These are phyloP conservation scores for Oceanites oceanicus DNA, from an alignment of 2,113 vertebrate genomes.

Conservation along the genomic window DNA sequence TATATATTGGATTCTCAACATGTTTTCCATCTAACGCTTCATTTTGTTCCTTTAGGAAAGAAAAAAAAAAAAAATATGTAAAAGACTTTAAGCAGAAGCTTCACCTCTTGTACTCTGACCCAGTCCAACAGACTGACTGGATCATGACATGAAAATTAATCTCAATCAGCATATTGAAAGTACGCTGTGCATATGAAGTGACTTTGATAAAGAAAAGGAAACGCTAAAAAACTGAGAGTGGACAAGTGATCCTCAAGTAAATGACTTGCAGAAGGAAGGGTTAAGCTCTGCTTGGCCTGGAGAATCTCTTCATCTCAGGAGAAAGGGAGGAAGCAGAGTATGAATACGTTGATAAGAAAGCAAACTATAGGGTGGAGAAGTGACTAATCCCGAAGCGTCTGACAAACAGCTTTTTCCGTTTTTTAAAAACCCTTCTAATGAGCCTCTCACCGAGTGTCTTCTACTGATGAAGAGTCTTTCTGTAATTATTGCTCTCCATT, in stretches of 20 bases:
- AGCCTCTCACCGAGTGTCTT: background rate
- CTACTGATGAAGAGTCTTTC: conserved; percentile 27
- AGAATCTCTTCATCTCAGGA: background rate
- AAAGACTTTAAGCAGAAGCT: background rate
- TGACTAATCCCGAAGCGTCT: background rate
- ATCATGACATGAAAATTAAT: background rate
- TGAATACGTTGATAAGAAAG: background rate
- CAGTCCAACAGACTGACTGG: background rate
- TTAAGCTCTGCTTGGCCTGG: background rate
- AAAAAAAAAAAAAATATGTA: background rate
- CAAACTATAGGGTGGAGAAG: background rate
- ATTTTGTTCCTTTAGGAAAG: background rate
- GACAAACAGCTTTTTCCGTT: background rate
- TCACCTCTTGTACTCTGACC: background rate
- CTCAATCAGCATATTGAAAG: background rate
- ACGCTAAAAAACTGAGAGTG: background rate
- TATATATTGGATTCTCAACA: background rate
- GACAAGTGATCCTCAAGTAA: background rate
- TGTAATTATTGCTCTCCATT: conserved; percentile 10
- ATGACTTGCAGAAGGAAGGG: background rate
- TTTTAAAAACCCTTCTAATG: background rate
- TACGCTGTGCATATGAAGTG: background rate
- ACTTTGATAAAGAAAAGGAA: background rate
- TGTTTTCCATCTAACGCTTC: background rate
- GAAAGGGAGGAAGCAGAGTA: background rate